phyloP scores from a whole-genome alignment of 1,140 invertebrate species.

The Aethina tumida region DNA sequence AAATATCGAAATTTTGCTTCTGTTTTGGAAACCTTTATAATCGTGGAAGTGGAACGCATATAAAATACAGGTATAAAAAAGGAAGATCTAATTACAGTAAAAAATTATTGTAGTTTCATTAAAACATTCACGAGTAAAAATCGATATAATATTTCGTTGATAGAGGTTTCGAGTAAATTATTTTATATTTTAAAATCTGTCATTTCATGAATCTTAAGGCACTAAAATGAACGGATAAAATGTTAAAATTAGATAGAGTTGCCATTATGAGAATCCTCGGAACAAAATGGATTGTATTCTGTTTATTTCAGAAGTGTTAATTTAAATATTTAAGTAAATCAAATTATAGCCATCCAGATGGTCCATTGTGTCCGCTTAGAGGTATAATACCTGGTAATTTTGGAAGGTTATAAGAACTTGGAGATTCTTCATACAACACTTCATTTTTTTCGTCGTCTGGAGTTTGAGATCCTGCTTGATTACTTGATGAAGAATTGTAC shows the following conservation, averaged over 20 bases:
- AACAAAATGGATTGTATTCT: constrained; percentile 4
- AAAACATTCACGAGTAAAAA: too few species aligned
- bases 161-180: too few species aligned
- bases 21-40: too few species aligned
- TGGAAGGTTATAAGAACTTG: constrained; percentile 32
- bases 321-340: too few species aligned
- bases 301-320: not conserved
- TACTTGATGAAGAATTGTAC: constrained; percentile 32
- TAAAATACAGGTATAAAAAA: too few species aligned
- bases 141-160: too few species aligned
- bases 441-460: constrained; percentile 36
- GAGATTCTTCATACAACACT: constrained; percentile 19
- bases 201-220: too few species aligned
- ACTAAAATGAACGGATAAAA: not conserved
- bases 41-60: too few species aligned
- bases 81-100: too few species aligned
- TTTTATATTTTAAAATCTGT: too few species aligned
- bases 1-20: too few species aligned
- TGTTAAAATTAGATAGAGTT: not conserved
- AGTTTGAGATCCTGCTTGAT: constrained; percentile 34
- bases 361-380: constrained; percentile 49
- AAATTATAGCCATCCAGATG: constrained; percentile 48
- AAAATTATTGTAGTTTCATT: too few species aligned
- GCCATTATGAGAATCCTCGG: not conserved
- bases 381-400: constrained; percentile 52